These are phyloP conservation scores for Rhinolophus sinicus DNA, from an alignment of 2,113 vertebrate species.

Conservation along the genomic window DNA sequence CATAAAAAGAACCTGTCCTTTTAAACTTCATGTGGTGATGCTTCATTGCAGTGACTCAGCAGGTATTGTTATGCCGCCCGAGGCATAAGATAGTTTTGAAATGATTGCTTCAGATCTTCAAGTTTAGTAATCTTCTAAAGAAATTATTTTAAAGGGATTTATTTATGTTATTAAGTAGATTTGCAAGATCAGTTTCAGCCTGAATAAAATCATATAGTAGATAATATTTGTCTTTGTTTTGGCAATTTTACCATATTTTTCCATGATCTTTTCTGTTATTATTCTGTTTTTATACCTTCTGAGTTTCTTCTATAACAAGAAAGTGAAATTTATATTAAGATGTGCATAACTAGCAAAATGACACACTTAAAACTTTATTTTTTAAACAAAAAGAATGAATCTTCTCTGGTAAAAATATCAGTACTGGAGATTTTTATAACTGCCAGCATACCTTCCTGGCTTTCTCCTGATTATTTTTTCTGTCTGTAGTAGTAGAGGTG, in stretches of 20 bases:
- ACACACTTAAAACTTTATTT: not conserved
- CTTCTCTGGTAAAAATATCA: not conserved
- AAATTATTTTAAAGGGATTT: conserved; percentile 62
- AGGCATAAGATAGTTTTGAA: conserved; percentile 50
- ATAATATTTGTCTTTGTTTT: conserved; percentile 54
- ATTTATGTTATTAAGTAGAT: conserved; percentile 50
- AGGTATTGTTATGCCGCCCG: conserved; percentile 50
- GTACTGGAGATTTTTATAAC: not conserved
- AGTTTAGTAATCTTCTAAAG: conserved; percentile 40
- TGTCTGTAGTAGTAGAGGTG: no score
- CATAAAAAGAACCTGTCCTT: conserved; percentile 65
- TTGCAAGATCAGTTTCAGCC: conserved; percentile 3
- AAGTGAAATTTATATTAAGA: not conserved
- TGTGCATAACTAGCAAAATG: not conserved
- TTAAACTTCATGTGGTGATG: conserved; percentile 42
- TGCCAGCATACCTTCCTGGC: not conserved
- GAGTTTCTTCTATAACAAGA: not conserved
- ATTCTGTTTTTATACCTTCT: not conserved
- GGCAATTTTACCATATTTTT: not conserved
- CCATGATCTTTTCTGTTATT: not conserved
- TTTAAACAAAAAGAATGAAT: not conserved
- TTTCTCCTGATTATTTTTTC: not conserved
- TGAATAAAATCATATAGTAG: conserved; percentile 2
- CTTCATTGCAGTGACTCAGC: conserved; percentile 50
- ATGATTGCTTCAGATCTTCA: conserved; percentile 66